These are phyloP conservation scores for Meghimatium bilineatum DNA, from an alignment of 2,888 invertebrate species.

Conservation along the genomic window DNA sequence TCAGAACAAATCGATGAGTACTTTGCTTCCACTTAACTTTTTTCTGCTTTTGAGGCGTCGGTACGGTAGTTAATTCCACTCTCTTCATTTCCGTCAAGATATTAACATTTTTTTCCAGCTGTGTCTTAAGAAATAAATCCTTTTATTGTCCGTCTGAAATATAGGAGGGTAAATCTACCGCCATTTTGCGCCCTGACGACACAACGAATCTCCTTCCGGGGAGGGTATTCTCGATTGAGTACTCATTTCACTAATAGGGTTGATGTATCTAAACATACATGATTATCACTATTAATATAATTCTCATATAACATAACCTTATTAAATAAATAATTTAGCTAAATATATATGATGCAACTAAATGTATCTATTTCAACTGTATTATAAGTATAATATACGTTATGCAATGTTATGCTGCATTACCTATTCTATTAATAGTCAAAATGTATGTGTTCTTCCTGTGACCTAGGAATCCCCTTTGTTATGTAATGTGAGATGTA, in stretches of 20 bases:
- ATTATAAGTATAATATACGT: neutral
- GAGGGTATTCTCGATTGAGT: slow-evolving; percentile 32
- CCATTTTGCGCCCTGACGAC: slow-evolving; percentile 65
- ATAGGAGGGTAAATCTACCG: slow-evolving; percentile 69
- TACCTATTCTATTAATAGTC: slow-evolving; percentile 7
- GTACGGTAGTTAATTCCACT: slow-evolving; percentile 84
- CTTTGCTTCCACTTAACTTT: slow-evolving; percentile 81
- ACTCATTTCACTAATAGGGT: slow-evolving; percentile 11
- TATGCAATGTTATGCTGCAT: neutral
- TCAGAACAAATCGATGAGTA: slow-evolving; percentile 89
- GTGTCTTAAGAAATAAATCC: slow-evolving; percentile 1
- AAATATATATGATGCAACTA: too few species aligned
- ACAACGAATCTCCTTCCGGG: slow-evolving; percentile 39
- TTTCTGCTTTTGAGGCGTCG: slow-evolving; percentile 80
- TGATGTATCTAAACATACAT: too few species aligned
- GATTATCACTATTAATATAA: too few species aligned
- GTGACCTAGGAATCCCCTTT: slow-evolving; percentile 36
- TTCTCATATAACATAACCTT: too few species aligned
- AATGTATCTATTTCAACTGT: too few species aligned
- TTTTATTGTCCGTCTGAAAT: slow-evolving; percentile 50
- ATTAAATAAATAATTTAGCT: too few species aligned
- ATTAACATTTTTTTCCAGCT: slow-evolving; percentile 26
- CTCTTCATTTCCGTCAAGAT: slow-evolving; percentile 86
- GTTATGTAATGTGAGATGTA: neutral
- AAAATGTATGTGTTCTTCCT: neutral